Conservation (phyloP, 2,113 vertebrate genomes). For the Phylloscopus trochilus region DNA sequence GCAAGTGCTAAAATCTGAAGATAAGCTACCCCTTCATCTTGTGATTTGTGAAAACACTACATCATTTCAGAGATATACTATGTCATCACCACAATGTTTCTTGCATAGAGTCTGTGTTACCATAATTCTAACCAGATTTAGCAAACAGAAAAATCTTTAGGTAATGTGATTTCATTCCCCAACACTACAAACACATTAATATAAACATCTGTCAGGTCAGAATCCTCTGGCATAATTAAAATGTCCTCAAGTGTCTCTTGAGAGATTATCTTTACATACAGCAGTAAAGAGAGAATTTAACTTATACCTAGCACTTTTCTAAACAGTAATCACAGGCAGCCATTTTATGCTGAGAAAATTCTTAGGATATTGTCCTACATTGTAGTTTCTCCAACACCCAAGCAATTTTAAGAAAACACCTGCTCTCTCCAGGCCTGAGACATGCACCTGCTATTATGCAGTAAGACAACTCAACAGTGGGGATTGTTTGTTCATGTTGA, state of each 20-base stretch:
- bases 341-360: neutral
- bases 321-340: neutral
- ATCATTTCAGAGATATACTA: neutral
- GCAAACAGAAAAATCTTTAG: neutral
- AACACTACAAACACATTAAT: neutral
- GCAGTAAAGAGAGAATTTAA: neutral
- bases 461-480: neutral
- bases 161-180: neutral
- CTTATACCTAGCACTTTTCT: neutral
- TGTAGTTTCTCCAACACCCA: neutral
- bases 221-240: neutral
- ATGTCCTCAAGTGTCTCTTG: neutral
- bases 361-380: neutral
- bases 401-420: neutral
- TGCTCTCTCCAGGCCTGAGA: neutral
- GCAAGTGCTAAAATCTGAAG: slow-evolving; percentile 6
- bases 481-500: neutral
- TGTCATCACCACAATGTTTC: neutral
- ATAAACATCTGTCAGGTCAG: neutral
- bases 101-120: neutral
- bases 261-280: neutral
- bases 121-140: neutral
- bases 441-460: neutral
- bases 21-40: slow-evolving; percentile 8
- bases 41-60: slow-evolving; percentile 33